A percentile compares a stretch with the other conserved stretches of the same genome.
Conservation (phyloP, 2,888 invertebrate genomes). For the Macrophya alboannulata region DNA sequence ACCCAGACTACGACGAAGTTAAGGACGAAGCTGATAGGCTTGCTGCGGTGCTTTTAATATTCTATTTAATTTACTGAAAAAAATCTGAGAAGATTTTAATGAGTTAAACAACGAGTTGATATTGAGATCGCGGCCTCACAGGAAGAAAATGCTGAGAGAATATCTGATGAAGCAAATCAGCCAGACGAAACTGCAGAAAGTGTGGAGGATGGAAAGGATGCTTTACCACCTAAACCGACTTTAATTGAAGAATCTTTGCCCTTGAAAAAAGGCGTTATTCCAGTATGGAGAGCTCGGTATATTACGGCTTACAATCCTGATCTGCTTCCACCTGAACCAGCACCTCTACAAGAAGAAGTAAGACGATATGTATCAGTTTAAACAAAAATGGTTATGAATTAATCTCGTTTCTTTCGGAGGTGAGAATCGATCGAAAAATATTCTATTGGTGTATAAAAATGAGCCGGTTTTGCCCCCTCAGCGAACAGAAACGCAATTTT, state of each 20-base stretch:
- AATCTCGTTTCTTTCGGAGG: neutral
- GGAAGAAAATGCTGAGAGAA: constrained; percentile 80
- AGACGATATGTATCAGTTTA: constrained; percentile 19
- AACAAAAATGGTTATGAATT: no score
- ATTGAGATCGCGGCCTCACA: constrained; percentile 58
- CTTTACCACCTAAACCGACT: neutral
- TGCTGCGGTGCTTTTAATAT: constrained; percentile 1
- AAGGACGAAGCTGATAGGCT: constrained; percentile 77
- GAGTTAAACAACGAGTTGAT: neutral
- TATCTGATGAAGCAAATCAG: constrained; percentile 54
- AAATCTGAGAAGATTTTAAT: neutral
- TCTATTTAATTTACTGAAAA: neutral
- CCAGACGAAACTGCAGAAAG: constrained; percentile 34
- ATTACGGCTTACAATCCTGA: constrained; percentile 87
- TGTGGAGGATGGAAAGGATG: constrained; percentile 54
- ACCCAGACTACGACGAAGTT: constrained; percentile 81
- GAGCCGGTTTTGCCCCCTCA: neutral
- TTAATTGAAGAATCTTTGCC: constrained; percentile 69
- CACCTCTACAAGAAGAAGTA: constrained; percentile 82
- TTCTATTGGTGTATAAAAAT: neutral
- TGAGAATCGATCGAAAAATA: neutral
- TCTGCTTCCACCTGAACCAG: constrained; percentile 87
- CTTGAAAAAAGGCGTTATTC: constrained; percentile 75
- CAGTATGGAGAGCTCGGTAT: constrained; percentile 87
- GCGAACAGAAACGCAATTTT: neutral